phyloP scores from a whole-genome alignment of 2,113 vertebrate genomes.

The Lepisosteus osseus region DNA sequence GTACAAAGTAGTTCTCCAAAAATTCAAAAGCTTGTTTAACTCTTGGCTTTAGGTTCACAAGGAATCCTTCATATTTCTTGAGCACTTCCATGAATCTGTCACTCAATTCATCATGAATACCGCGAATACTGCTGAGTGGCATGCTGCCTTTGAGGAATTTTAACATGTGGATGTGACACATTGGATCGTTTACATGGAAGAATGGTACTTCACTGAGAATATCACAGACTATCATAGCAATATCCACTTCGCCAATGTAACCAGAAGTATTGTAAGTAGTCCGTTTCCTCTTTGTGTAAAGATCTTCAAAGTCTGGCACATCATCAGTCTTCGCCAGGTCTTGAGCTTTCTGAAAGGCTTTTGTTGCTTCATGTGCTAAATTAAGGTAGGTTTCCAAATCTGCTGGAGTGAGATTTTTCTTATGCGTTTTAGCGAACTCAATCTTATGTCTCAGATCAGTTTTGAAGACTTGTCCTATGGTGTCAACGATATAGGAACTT shows the following conservation, averaged over 20 bases:
- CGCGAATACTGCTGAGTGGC: conserved; percentile 28
- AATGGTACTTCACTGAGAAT: conserved; percentile 52
- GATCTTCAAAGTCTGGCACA: conserved; percentile 24
- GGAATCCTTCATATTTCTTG: conserved; percentile 36
- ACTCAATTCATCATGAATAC: conserved; percentile 19
- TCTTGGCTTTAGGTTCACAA: conserved; percentile 43
- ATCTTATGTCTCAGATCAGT: conserved; percentile 53
- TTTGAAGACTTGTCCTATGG: conserved; percentile 71
- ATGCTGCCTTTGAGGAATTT: conserved; percentile 51
- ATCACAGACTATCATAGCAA: conserved; percentile 55
- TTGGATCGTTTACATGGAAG: conserved; percentile 40
- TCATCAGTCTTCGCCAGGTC: conserved; percentile 44
- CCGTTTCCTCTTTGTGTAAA: conserved; percentile 40
- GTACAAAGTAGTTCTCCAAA: conserved; percentile 27
- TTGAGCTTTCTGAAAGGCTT: conserved; percentile 67
- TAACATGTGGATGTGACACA: conserved; percentile 33
- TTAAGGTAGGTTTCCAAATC: conserved; percentile 50
- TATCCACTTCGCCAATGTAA: conserved; percentile 66
- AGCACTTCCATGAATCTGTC: conserved; percentile 40
- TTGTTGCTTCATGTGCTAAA: conserved; percentile 51
- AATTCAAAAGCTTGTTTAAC: conserved; percentile 35
- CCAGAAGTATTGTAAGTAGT: conserved; percentile 61
- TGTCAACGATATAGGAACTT: conserved; percentile 69
- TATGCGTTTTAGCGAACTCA: conserved; percentile 31
- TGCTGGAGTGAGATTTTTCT: conserved; percentile 22